These are phyloP conservation scores for Catharus ustulatus DNA, from an alignment of 2,797 vertebrate species.

Conservation along the genomic window DNA sequence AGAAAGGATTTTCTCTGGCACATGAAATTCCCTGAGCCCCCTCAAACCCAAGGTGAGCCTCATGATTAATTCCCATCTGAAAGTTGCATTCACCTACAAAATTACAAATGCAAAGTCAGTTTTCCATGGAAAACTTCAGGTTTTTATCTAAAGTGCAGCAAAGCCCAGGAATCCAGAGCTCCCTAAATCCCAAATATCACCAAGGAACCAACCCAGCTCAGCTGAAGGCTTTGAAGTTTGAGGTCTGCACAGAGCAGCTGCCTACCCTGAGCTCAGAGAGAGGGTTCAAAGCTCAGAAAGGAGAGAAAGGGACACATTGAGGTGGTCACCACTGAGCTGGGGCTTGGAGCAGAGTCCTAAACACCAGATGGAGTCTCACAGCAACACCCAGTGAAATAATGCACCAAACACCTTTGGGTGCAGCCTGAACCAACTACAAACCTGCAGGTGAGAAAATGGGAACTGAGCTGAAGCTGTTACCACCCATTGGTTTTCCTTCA, in stretches of 20 bases:
- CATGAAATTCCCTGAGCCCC: not conserved
- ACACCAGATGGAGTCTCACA: fast-evolving
- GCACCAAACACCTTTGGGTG: not conserved
- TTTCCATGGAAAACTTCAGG: not conserved
- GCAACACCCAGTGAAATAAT: not conserved
- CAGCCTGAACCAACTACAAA: fast-evolving
- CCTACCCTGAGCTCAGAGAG: not conserved
- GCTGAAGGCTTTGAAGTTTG: not conserved
- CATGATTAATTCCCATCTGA: not conserved
- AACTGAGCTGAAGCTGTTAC: not conserved
- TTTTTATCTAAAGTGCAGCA: not conserved
- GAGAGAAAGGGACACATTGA: not conserved
- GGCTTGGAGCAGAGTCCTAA: not conserved
- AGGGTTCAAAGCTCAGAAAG: not conserved
- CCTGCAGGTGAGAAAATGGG: not conserved
- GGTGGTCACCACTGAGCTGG: not conserved
- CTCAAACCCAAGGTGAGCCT: not conserved
- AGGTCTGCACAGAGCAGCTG: fast-evolving
- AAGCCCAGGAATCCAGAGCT: not conserved
- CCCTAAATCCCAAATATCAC: not conserved
- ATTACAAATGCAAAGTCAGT: not conserved
- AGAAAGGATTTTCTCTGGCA: conserved; percentile 8
- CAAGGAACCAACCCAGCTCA: not conserved
- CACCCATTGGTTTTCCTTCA: not conserved
- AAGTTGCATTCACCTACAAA: not conserved